Evolutionary conservation across 2,797 vertebrate species (phyloP).

Genomic region (Tragelaphus eurycerus): DNA sequence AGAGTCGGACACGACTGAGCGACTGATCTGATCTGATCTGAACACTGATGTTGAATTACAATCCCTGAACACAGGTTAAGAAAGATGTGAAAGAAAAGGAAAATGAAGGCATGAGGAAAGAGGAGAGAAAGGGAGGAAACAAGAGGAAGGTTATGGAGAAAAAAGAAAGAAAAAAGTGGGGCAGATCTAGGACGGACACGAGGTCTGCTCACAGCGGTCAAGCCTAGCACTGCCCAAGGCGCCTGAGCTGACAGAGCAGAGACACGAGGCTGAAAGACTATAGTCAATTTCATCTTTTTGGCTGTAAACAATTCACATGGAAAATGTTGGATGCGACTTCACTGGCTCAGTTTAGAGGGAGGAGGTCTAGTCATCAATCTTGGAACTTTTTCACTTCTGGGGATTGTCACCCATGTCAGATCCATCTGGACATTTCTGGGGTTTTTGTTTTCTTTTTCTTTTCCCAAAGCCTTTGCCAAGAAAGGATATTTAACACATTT

Average conservation of each 20-base stretch:
- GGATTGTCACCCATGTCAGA: slow-evolving; percentile 39
- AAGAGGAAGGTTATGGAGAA: neutral
- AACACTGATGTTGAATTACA: neutral
- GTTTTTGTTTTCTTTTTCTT: neutral
- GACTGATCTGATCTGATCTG: too few relatives aligned
- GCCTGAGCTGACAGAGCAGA: neutral
- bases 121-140: neutral
- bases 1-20: too few relatives aligned
- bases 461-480: slow-evolving; percentile 34
- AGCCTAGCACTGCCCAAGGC: rapidly evolving
- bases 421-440: slow-evolving; percentile 47
- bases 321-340: neutral
- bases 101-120: neutral
- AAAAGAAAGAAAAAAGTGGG: neutral
- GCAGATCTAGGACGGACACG: rapidly evolving
- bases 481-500: slow-evolving; percentile 55
- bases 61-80: neutral
- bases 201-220: rapidly evolving
- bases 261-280: neutral
- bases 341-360: neutral
- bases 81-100: neutral
- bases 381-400: slow-evolving; percentile 41
- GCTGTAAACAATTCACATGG: slow-evolving; percentile 21
- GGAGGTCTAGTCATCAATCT: slow-evolving; percentile 26
- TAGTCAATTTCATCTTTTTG: neutral